These are phyloP conservation scores for Lasioglossum calceatum DNA, from an alignment of 2,888 invertebrate genomes.

Conservation along the genomic window DNA sequence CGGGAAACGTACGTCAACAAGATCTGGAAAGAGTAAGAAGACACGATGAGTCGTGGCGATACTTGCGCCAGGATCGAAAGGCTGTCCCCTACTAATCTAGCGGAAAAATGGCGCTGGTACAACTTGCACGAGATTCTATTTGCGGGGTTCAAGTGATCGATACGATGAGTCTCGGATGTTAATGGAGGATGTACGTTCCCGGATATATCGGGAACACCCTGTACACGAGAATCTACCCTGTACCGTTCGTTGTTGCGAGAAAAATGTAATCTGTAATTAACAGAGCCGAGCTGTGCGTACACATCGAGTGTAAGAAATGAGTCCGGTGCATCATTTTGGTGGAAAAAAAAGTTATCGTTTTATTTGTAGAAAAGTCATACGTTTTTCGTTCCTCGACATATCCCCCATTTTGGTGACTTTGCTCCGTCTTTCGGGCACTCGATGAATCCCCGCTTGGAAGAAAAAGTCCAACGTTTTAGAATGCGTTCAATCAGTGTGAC, in stretches of 20 bases:
- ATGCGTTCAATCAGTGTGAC: not conserved
- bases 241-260: not conserved
- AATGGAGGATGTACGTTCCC: constrained; percentile 3
- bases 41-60: constrained; percentile 12
- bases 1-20: constrained; percentile 97
- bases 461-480: constrained; percentile 7
- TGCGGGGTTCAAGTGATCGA: constrained; percentile 53
- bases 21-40: constrained; percentile 87
- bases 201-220: not conserved
- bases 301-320: not conserved
- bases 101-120: constrained; percentile 50
- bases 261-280: not conserved
- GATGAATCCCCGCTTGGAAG: constrained; percentile 5
- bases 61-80: constrained; percentile 8
- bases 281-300: not conserved
- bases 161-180: constrained; percentile 35
- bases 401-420: constrained; percentile 4
- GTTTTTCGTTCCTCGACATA: constrained; percentile 2
- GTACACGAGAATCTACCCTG: constrained; percentile 4
- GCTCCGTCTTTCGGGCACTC: constrained; percentile 4
- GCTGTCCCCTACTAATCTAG: constrained; percentile 51
- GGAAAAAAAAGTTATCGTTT: not conserved
- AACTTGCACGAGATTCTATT: constrained; percentile 55
- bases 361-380: constrained; percentile 6
- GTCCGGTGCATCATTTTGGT: not conserved